Evolutionary conservation across 2,888 invertebrate species (phyloP).

Genomic region (Abscondita cerata): DNA sequence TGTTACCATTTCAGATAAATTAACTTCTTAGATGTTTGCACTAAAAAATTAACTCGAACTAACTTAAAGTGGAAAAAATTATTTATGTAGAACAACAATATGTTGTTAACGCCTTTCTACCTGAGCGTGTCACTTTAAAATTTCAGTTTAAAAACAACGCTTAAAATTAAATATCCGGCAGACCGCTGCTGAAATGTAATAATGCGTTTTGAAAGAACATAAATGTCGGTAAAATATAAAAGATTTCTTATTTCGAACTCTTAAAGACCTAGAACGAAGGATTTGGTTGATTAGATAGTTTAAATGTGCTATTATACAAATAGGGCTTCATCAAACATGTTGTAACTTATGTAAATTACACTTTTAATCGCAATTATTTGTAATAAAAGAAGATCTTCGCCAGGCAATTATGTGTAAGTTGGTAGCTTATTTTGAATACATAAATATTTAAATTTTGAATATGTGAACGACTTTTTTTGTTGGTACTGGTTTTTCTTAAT

Average conservation of each 20-base stretch:
- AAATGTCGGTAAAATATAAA: constrained; percentile 49
- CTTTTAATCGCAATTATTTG: no score
- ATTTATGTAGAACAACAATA: constrained; percentile 52
- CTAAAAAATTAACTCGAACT: constrained; percentile 52
- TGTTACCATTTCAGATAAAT: constrained; percentile 38
- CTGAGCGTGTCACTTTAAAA: constrained; percentile 42
- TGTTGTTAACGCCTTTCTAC: constrained; percentile 51
- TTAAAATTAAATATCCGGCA: background rate
- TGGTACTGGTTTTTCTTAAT: no score
- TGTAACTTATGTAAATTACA: no score
- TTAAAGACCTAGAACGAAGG: background rate
- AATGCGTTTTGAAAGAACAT: constrained; percentile 38
- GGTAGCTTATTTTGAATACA: no score
- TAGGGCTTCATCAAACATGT: no score
- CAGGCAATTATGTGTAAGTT: no score
- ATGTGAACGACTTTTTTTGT: no score
- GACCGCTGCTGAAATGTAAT: constrained; percentile 18
- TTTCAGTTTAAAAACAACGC: constrained; percentile 26
- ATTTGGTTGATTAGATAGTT: constrained; percentile 2
- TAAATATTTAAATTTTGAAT: no score
- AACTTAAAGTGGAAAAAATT: constrained; percentile 48
- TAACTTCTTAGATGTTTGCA: constrained; percentile 51
- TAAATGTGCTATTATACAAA: background rate
- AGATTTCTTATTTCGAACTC: background rate
- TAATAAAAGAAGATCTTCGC: no score